Conservation (phyloP, 2,797 vertebrate genomes). For the Muscicapa comitata region DNA sequence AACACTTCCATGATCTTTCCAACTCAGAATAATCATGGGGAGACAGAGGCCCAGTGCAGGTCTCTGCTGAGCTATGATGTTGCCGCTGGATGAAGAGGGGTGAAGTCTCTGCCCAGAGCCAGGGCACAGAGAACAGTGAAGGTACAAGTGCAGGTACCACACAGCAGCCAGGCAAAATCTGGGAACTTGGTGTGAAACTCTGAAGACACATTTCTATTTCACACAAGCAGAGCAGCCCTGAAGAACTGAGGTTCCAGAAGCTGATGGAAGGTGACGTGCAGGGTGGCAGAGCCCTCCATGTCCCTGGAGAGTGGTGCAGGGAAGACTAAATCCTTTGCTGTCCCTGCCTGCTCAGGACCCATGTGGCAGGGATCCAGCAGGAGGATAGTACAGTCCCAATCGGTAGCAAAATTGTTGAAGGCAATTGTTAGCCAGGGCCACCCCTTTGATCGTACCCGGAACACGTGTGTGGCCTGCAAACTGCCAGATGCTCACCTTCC, state of each 20-base stretch:
- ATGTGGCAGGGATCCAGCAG: neutral
- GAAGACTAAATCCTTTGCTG: neutral
- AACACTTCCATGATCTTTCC: neutral
- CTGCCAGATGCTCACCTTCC: neutral
- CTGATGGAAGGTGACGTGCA: neutral
- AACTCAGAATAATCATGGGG: neutral
- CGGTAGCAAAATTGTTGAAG: neutral
- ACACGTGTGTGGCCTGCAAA: rapidly evolving
- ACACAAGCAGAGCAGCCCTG: neutral
- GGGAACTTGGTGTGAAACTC: rapidly evolving
- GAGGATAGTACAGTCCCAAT: neutral
- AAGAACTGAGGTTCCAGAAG: neutral
- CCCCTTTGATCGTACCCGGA: neutral
- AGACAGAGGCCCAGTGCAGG: neutral
- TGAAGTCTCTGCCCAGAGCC: neutral
- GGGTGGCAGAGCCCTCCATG: neutral
- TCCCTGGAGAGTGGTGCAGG: rapidly evolving
- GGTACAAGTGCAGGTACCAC: neutral
- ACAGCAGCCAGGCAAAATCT: neutral
- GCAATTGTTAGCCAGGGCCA: neutral
- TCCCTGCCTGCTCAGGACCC: rapidly evolving
- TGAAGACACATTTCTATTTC: neutral
- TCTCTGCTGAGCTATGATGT: neutral
- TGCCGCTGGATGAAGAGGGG: rapidly evolving
- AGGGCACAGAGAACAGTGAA: neutral